Conservation (phyloP, 2,113 vertebrate species). For the Saccopteryx bilineata region DNA sequence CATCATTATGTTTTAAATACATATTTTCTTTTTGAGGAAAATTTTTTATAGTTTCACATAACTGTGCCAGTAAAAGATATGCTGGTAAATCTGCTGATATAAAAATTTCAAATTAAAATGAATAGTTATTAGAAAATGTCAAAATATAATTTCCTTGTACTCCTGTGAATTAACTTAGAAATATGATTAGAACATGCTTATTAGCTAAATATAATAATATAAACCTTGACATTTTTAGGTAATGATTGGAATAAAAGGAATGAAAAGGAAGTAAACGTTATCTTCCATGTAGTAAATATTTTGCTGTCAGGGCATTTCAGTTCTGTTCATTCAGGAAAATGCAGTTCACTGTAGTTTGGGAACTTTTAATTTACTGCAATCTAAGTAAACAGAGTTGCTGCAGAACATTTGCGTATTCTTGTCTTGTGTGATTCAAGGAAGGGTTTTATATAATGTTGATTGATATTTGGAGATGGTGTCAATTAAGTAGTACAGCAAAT, state of each 20-base stretch:
- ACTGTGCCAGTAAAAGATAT: background rate
- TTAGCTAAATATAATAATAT: slow-evolving; percentile 6
- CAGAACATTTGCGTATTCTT: background rate
- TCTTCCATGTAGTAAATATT: slow-evolving; percentile 27
- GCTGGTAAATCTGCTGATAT: background rate
- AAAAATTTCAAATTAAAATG: slow-evolving; percentile 37
- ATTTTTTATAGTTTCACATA: background rate
- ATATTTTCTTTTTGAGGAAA: background rate
- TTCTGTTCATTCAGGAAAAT: background rate
- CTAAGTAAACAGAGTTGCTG: background rate
- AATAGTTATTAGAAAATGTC: slow-evolving; percentile 27
- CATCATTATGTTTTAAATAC: background rate
- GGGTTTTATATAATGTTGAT: background rate
- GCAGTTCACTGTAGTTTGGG: background rate
- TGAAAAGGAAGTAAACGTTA: background rate
- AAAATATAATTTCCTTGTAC: slow-evolving; percentile 34
- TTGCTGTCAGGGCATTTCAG: background rate
- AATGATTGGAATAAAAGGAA: background rate
- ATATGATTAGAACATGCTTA: background rate
- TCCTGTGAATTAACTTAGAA: background rate
- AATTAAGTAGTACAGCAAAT: background rate
- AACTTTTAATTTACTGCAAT: background rate
- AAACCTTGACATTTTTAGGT: background rate
- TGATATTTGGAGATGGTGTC: background rate
- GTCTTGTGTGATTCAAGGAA: background rate